These are phyloP conservation scores for Podotricha telesiphe DNA, from an alignment of 2,888 invertebrate species.

Conservation along the genomic window DNA sequence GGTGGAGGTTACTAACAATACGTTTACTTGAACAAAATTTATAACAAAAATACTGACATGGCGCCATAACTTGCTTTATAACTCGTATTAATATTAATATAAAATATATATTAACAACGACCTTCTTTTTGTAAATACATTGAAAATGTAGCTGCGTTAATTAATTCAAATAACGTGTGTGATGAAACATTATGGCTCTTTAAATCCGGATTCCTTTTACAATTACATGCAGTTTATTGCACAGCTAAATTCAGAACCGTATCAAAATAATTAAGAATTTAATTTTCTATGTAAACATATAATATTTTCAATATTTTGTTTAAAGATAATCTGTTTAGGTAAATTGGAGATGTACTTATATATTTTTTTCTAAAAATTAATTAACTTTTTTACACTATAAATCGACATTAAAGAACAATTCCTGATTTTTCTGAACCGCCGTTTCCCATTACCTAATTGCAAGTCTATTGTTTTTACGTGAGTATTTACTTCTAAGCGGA, in stretches of 20 bases:
- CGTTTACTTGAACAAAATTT: constrained; percentile 25
- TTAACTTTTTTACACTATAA: constrained; percentile 10
- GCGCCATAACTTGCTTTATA: not conserved
- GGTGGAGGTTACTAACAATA: constrained; percentile 57
- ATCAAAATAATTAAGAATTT: constrained; percentile 4
- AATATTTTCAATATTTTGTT: not conserved
- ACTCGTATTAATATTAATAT: not conserved
- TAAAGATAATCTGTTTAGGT: not conserved
- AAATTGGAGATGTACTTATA: not conserved
- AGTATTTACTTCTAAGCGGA: constrained; percentile 72
- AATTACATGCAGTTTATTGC: constrained; percentile 32
- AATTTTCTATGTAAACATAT: not conserved
- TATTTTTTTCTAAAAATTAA: not conserved
- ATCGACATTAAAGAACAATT: constrained; percentile 9
- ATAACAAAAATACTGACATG: not conserved
- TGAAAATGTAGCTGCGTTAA: constrained; percentile 32
- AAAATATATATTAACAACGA: too few species aligned
- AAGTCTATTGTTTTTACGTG: constrained; percentile 71
- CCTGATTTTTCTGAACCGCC: constrained; percentile 24
- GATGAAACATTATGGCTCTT: constrained; percentile 35
- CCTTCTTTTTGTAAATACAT: constrained; percentile 24
- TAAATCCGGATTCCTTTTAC: constrained; percentile 33
- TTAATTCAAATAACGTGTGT: constrained; percentile 34
- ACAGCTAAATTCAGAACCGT: constrained; percentile 12
- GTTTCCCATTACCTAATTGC: constrained; percentile 81